Evolutionary conservation across 1,140 invertebrate species (phyloP).

Genomic region (Grapholita molesta): DNA sequence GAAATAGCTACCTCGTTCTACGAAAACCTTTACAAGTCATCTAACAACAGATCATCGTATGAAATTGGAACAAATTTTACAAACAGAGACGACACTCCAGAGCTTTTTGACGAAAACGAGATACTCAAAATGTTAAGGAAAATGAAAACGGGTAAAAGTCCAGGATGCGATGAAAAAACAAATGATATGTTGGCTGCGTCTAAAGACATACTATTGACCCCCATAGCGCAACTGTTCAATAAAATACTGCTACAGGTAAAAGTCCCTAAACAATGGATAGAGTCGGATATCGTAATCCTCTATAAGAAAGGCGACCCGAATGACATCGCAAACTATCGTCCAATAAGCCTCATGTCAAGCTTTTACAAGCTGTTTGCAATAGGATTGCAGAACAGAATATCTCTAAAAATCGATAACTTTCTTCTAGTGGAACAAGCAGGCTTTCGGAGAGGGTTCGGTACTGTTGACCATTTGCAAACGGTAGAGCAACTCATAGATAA

Average conservation of each 20-base stretch:
- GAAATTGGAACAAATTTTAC: background rate
- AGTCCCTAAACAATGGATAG: background rate
- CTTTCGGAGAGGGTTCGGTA: background rate
- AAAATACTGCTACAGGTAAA: background rate
- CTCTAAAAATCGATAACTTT: background rate
- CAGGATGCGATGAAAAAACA: background rate
- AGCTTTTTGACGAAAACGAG: background rate
- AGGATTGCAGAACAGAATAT: constrained; percentile 7
- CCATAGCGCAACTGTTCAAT: background rate
- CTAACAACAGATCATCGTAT: background rate
- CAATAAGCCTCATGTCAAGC: background rate
- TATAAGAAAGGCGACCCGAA: constrained; percentile 9
- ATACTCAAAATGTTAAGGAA: background rate
- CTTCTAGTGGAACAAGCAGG: background rate
- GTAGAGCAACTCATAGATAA: background rate
- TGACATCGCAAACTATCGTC: background rate
- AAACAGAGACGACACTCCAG: background rate
- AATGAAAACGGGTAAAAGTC: background rate
- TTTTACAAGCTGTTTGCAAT: constrained; percentile 7
- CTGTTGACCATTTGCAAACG: background rate
- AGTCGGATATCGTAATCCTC: background rate
- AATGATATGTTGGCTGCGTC: background rate
- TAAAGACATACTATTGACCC: background rate
- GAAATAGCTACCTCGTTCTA: background rate
- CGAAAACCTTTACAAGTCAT: background rate